Base-by-base conservation (phyloP, 2,888 invertebrate species). In the Phyllotreta cruciferae region DNA sequence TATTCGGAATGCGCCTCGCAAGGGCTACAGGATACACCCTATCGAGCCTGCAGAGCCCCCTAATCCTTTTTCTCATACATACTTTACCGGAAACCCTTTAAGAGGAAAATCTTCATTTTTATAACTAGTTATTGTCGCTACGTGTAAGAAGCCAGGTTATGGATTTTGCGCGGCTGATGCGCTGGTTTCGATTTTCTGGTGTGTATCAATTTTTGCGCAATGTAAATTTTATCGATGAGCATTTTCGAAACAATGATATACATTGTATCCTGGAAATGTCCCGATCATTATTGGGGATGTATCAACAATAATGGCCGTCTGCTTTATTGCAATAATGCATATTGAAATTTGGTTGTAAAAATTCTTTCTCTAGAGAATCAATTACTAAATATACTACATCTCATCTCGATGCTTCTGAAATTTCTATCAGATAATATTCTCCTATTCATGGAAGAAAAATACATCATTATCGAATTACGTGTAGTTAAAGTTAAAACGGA, bases 31-130 rank as follows among this genome's bases (percentile, higher is more conserved):
- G 70, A 72, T 70, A 71, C 73, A 71, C 73, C 74, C 73, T 73
- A 75, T 77, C 74, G 75, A 73, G 73, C 69, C 66, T 63, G 24
- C 24, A 24, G 24, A 72, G 72, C 75, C 75, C 75, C 67, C 71
- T 77, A 77, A 76, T 73, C 77, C 75, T 66, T 65, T 70, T 65
- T 66, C 72, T 73, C 71, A 71, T 73, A 69, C 72, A 73, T 72
- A 67, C 69, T 69, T 66, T 67, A 66, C 35, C 70, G 68, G 66
- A 68, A 71, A 68, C 72, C 70, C 71, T 70, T 71, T 69, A 67
- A 56, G 37, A 39, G 37, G 39, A 11, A 11, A 52, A 52, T 8
- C 52, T 52, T 37, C 52, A 10, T 52, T 34, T 52, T 52, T 52
- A 52, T 37, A 37, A 8, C 52, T 37, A 37, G 37, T 52, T 52